A percentile compares a stretch with the other conserved stretches of the same genome.
Evolutionary conservation across 2,113 vertebrate genomes (phyloP).

Genomic region (Atrichornis clamosus): DNA sequence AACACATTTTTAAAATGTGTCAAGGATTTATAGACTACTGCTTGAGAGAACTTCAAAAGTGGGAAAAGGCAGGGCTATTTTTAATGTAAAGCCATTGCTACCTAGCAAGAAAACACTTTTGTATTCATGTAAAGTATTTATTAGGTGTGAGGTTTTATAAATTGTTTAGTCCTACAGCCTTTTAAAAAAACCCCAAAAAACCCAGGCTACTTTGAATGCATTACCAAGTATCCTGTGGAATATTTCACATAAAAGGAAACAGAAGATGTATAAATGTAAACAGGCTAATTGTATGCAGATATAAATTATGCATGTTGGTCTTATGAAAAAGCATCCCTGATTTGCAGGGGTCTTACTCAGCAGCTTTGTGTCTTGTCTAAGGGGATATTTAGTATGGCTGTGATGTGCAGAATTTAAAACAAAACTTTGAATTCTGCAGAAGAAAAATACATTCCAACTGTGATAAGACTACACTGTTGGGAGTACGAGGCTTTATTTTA

Average conservation of each 20-base stretch:
- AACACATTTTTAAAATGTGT: slow-evolving; percentile 1
- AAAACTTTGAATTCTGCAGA: slow-evolving; percentile 74
- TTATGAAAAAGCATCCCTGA: slow-evolving; percentile 80
- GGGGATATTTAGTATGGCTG: slow-evolving; percentile 82
- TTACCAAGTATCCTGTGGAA: slow-evolving; percentile 75
- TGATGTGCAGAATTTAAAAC: slow-evolving; percentile 83
- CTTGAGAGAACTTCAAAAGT: slow-evolving; percentile 4
- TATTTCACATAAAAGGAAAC: slow-evolving; percentile 79
- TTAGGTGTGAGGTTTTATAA: slow-evolving; percentile 77
- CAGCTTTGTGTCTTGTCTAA: slow-evolving; percentile 78
- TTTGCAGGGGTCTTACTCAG: slow-evolving; percentile 83
- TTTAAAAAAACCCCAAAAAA: not conserved
- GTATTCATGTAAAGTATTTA: slow-evolving; percentile 79
- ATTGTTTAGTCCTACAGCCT: slow-evolving; percentile 71
- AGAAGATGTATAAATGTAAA: slow-evolving; percentile 81
- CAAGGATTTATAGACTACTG: slow-evolving; percentile 5
- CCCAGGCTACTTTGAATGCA: slow-evolving; percentile 72
- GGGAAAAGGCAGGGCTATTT: slow-evolving; percentile 30
- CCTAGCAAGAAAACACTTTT: slow-evolving; percentile 64
- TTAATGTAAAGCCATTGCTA: slow-evolving; percentile 61
- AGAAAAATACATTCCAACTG: slow-evolving; percentile 65
- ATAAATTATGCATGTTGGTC: slow-evolving; percentile 85
- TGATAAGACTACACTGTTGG: slow-evolving; percentile 38
- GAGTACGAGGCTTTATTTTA: not conserved
- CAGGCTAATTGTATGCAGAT: slow-evolving; percentile 85